phyloP scores from a whole-genome alignment of 1,140 invertebrate species.

The Lasioglossum baleicum region DNA sequence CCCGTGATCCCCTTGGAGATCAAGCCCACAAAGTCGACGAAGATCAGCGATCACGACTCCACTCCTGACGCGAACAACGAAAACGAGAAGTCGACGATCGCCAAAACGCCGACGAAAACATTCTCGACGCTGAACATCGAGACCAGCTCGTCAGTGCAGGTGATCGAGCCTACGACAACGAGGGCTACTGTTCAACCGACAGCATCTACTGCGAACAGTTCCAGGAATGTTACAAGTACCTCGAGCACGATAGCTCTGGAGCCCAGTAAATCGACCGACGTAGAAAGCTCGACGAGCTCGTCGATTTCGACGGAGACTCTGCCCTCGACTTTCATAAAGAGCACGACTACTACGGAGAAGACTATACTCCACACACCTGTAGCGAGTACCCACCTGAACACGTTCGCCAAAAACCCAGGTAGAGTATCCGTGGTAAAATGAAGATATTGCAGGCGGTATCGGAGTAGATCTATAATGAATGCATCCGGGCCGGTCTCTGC shows the following conservation, averaged over 20 bases:
- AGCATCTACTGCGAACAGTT: conserved; percentile 20
- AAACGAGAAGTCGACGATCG: conserved; percentile 29
- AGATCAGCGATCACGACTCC: not conserved
- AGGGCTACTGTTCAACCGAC: conserved; percentile 59
- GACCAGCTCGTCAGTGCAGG: conserved; percentile 74
- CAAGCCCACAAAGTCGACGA: conserved; percentile 48
- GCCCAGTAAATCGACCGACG: conserved; percentile 64
- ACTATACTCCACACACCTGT: conserved; percentile 14
- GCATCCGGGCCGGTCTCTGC: not conserved
- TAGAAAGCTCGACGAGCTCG: conserved; percentile 33
- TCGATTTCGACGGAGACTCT: conserved; percentile 69
- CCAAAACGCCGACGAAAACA: conserved; percentile 56
- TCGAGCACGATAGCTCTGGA: conserved; percentile 54
- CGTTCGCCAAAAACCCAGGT: conserved; percentile 53
- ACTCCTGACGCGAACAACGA: conserved; percentile 4
- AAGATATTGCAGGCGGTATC: conserved; percentile 3
- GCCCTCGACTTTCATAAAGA: conserved; percentile 60
- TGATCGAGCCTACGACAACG: conserved; percentile 72
- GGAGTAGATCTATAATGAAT: conserved; percentile 37
- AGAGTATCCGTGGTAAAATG: not conserved
- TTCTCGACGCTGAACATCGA: conserved; percentile 72
- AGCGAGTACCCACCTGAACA: not conserved
- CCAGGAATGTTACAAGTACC: not conserved
- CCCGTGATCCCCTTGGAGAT: conserved; percentile 41
- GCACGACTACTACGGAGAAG: conserved; percentile 26